Percentiles rank a stretch among this genome's conserved stretches.
Evolutionary conservation across 2,113 vertebrate species (phyloP).

Genomic region (Genyomyrus donnyi): DNA sequence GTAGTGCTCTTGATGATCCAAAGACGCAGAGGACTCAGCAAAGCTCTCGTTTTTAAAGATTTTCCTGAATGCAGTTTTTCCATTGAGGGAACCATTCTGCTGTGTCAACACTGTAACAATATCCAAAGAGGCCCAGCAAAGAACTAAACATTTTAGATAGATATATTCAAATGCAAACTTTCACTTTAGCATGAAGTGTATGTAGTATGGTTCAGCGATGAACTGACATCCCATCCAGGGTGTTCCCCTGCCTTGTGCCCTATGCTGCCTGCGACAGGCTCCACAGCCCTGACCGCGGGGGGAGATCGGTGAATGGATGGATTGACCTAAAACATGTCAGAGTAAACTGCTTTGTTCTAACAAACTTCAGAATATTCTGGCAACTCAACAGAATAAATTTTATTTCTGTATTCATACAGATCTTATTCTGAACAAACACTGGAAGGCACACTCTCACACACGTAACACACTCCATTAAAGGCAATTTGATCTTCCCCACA

Average conservation of each 20-base stretch:
- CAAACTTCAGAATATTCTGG: background rate
- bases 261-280: background rate
- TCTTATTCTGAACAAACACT: background rate
- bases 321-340: background rate
- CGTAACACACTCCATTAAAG: background rate
- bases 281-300: background rate
- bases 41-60: background rate
- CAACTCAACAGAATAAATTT: background rate
- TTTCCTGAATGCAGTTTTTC: background rate
- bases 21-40: background rate
- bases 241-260: background rate
- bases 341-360: background rate
- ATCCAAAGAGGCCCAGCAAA: background rate
- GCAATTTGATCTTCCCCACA: background rate
- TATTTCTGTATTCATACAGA: constrained; percentile 10
- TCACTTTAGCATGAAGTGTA: background rate
- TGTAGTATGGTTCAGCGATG: background rate
- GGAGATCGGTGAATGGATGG: background rate
- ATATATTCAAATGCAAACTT: background rate
- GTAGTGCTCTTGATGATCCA: background rate
- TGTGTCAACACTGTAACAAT: background rate
- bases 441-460: background rate
- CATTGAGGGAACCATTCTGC: background rate
- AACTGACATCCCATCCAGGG: background rate
- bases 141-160: background rate